Evolutionary conservation across 2,113 vertebrate species (phyloP).

Genomic region (Megalops atlanticus): DNA sequence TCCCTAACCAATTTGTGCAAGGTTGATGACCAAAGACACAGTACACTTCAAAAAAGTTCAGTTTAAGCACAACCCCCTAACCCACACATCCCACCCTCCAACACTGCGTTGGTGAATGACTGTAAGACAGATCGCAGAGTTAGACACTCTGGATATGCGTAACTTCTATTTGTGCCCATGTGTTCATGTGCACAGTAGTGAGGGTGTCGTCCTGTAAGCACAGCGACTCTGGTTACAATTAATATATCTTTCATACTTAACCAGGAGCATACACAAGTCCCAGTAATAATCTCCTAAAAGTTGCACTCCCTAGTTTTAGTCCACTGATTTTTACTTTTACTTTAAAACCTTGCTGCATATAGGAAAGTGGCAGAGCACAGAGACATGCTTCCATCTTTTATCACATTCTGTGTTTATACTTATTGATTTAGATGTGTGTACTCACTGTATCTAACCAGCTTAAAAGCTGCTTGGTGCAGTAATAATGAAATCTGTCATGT

Average conservation of each 20-base stretch:
- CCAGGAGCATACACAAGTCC: neutral
- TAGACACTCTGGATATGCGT: too few species aligned
- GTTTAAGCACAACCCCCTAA: neutral
- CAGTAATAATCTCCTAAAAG: neutral
- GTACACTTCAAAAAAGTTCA: neutral
- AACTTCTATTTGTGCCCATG: neutral
- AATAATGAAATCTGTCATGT: too few species aligned
- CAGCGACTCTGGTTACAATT: neutral
- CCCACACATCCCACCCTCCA: neutral
- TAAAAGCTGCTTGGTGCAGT: too few species aligned
- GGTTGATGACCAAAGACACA: too few species aligned
- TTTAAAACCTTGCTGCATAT: neutral
- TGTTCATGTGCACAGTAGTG: neutral
- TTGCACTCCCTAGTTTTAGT: neutral
- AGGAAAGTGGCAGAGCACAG: neutral
- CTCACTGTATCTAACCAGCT: neutral
- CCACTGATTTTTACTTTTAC: neutral
- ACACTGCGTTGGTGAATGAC: neutral
- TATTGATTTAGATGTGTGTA: neutral
- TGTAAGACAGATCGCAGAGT: neutral
- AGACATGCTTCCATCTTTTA: neutral
- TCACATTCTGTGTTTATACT: neutral
- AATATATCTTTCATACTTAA: neutral
- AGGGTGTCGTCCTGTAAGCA: neutral
- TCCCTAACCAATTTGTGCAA: too few species aligned